Evolutionary conservation across 2,888 invertebrate species (phyloP).

Genomic region (Drosophila cracens): DNA sequence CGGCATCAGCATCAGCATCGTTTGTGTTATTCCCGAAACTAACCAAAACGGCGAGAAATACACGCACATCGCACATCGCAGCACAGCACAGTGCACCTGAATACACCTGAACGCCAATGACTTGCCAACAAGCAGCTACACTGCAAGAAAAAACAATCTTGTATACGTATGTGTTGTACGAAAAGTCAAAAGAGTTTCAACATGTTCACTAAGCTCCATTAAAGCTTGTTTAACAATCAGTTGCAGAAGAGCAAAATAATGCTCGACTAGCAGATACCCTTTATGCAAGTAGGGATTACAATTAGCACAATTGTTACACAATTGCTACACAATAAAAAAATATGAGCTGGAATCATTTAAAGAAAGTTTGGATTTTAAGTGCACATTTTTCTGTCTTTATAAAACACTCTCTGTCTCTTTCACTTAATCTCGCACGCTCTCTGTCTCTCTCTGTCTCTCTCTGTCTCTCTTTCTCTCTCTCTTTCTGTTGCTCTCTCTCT

Average conservation of each 20-base stretch:
- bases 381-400: not conserved
- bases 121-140: slow-evolving; percentile 9
- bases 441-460: too few species aligned
- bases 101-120: slow-evolving; percentile 22
- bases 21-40: slow-evolving; percentile 28
- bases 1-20: slow-evolving; percentile 4
- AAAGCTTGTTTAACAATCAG: slow-evolving; percentile 9
- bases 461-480: not conserved
- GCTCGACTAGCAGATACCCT: not conserved
- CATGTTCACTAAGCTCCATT: not conserved
- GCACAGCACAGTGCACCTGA: slow-evolving; percentile 10
- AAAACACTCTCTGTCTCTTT: not conserved
- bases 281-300: not conserved
- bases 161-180: not conserved
- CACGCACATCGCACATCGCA: slow-evolving; percentile 20
- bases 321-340: not conserved
- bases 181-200: not conserved
- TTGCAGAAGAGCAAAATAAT: not conserved
- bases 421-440: not conserved
- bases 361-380: not conserved
- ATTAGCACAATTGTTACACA: not conserved
- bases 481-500: not conserved
- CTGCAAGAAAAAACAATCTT: not conserved
- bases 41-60: slow-evolving; percentile 23
- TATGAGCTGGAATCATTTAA: not conserved